phyloP scores from a whole-genome alignment of 2,113 vertebrate species.

The Clupea harengus region DNA sequence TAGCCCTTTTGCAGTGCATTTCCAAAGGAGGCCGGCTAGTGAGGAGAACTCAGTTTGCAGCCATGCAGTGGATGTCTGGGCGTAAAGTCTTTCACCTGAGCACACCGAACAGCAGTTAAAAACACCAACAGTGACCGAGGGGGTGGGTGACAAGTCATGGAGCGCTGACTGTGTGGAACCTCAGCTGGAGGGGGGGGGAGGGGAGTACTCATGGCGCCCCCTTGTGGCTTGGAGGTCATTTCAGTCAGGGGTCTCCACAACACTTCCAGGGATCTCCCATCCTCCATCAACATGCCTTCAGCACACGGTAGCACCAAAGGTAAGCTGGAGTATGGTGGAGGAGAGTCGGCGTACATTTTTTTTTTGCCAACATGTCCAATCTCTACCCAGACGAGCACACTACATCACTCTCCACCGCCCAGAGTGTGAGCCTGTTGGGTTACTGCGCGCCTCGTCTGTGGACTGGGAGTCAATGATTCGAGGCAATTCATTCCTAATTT shows the following conservation, averaged over 20 bases:
- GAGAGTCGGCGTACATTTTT: too few relatives aligned
- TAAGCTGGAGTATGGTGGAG: background rate
- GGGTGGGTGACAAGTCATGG: background rate
- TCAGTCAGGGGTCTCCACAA: background rate
- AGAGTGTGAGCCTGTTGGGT: background rate
- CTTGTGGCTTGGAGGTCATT: background rate
- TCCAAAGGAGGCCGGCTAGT: background rate
- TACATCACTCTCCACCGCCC: background rate
- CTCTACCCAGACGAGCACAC: background rate
- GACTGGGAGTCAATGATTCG: background rate
- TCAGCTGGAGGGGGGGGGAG: background rate
- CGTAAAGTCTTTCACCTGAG: background rate
- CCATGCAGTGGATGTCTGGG: conserved; percentile 8
- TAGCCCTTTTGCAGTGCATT: background rate
- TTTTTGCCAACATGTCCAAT: background rate
- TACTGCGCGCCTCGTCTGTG: background rate
- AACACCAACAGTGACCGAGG: background rate
- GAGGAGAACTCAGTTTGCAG: background rate
- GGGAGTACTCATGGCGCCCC: background rate
- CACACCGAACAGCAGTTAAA: background rate
- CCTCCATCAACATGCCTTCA: background rate
- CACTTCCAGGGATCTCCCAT: background rate
- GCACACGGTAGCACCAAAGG: background rate
- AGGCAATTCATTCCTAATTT: background rate
- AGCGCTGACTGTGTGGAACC: background rate